A percentile compares a stretch with the other conserved stretches of the same genome.
Evolutionary conservation across 2,888 invertebrate genomes (phyloP).

Genomic region (Leucophenga maculata): DNA sequence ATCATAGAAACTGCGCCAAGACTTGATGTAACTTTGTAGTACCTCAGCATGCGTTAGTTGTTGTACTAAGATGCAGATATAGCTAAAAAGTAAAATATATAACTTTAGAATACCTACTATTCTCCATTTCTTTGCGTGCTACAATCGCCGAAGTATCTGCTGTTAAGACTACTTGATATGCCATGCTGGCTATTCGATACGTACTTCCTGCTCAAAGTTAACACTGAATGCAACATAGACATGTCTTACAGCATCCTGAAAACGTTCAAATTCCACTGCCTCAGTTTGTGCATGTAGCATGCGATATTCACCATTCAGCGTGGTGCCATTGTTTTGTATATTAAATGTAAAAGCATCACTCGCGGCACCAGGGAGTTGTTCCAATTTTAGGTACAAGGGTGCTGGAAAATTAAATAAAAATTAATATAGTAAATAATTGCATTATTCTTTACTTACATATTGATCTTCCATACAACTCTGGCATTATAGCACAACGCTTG

Average conservation of each 20-base stretch:
- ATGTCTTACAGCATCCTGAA: conserved; percentile 46
- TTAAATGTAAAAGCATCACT: conserved; percentile 38
- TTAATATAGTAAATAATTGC: not conserved
- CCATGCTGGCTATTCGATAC: conserved; percentile 42
- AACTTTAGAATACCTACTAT: conserved; percentile 50
- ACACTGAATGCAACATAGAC: conserved; percentile 53
- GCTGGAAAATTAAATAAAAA: conserved; percentile 31
- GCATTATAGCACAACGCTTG: not conserved
- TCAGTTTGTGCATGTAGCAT: conserved; percentile 48
- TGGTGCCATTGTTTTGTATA: not conserved
- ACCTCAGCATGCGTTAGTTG: conserved; percentile 67
- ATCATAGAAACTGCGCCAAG: conserved; percentile 73
- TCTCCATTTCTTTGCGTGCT: conserved; percentile 68
- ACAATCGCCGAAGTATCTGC: conserved; percentile 74
- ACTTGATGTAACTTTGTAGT: conserved; percentile 71
- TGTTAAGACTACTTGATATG: conserved; percentile 74
- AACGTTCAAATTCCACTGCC: conserved; percentile 53
- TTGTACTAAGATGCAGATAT: conserved; percentile 42
- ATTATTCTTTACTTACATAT: not conserved
- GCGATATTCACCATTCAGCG: conserved; percentile 7
- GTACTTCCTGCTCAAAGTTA: conserved; percentile 46
- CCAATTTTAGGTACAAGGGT: conserved; percentile 36
- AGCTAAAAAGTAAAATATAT: too few relatives aligned
- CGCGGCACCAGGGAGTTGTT: conserved; percentile 33
- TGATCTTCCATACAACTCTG: not conserved